These are phyloP conservation scores for Microplitis mediator DNA, from an alignment of 1,140 invertebrate species.

Conservation along the genomic window DNA sequence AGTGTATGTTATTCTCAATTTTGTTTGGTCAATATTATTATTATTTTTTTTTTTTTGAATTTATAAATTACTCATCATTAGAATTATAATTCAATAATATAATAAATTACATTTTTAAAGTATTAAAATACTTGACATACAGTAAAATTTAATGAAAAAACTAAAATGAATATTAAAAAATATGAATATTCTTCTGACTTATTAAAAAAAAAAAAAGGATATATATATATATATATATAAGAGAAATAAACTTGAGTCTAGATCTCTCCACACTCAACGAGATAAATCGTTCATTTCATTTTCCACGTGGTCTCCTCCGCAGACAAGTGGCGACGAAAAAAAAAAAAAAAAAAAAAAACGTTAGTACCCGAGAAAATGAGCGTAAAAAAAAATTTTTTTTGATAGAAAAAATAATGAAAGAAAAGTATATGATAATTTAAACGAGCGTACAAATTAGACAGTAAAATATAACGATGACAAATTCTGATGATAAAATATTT, in stretches of 20 bases:
- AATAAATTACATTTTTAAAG: too few species aligned
- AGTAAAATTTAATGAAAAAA: too few species aligned
- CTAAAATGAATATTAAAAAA: too few species aligned
- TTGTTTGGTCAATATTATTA: background rate
- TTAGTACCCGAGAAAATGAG: background rate
- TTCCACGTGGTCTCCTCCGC: constrained; percentile 34
- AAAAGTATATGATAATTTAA: background rate
- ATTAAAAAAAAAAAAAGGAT: background rate
- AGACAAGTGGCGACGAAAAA: background rate
- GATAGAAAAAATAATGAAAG: background rate
- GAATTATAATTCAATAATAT: too few species aligned
- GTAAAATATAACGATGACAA: constrained; percentile 6
- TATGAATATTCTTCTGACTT: background rate
- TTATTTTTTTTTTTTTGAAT: background rate
- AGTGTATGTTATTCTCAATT: background rate
- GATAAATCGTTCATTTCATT: constrained; percentile 43
- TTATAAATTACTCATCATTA: too few species aligned
- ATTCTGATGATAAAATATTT: constrained; percentile 46
- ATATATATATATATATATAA: background rate
- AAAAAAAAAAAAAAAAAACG: background rate
- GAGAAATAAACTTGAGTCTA: background rate
- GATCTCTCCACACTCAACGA: background rate
- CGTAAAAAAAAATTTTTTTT: background rate
- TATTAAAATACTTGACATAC: too few species aligned
- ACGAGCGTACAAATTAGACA: background rate